Conservation (phyloP, 2,113 vertebrate genomes). For the Passerina amoena region DNA sequence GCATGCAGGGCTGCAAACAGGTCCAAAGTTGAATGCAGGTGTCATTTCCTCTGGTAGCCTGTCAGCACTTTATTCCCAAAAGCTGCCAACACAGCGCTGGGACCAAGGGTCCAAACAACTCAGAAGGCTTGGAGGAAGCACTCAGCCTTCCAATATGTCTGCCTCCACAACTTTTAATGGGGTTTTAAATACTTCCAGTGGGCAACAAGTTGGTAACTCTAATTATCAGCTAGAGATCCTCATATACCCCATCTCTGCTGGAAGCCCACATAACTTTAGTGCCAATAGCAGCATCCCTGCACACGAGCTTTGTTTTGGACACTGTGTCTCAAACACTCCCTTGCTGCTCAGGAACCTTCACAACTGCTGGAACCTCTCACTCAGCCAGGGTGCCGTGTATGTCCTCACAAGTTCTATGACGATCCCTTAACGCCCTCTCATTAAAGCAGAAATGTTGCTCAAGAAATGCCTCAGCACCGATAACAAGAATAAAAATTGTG, state of each 20-base stretch:
- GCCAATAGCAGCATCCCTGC: background rate
- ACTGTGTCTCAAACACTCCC: accelerated
- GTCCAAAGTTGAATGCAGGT: background rate
- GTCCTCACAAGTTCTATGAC: accelerated
- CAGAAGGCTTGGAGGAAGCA: background rate
- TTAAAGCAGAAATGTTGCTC: background rate
- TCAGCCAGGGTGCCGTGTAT: accelerated
- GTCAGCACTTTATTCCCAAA: background rate
- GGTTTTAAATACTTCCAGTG: background rate
- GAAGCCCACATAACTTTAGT: background rate
- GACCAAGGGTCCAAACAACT: background rate
- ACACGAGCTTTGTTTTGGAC: accelerated
- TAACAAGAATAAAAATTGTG: background rate
- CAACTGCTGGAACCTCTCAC: background rate
- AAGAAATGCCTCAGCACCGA: background rate
- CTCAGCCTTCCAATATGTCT: accelerated
- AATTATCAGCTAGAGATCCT: background rate
- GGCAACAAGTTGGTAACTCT: background rate
- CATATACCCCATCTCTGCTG: accelerated
- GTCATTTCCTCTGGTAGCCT: background rate
- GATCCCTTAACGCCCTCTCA: background rate
- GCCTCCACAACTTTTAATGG: background rate
- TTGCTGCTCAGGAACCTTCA: background rate
- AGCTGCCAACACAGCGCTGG: background rate
- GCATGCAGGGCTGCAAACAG: background rate